Percentiles rank a stretch among this genome's conserved stretches.
phyloP scores from a whole-genome alignment of 2,888 invertebrate species.

The Pollenia angustigena region DNA sequence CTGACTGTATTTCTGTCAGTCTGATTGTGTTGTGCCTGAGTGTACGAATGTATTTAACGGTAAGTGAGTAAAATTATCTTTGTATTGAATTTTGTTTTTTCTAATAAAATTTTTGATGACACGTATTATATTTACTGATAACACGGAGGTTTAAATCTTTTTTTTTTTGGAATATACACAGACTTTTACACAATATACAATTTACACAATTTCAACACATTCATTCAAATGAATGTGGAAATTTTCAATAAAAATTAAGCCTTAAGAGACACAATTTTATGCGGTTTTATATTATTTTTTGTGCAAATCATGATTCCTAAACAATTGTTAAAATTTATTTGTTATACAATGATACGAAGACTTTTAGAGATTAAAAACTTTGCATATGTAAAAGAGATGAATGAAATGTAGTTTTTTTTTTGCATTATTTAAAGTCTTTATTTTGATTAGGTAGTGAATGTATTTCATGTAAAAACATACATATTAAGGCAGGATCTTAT shows the following conservation, averaged over 20 bases:
- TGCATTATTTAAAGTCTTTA: no score
- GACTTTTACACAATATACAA: no score
- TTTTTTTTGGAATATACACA: constrained; percentile 2
- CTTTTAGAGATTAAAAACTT: no score
- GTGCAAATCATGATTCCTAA: not conserved
- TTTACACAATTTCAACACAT: not conserved
- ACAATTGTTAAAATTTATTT: constrained; percentile 4
- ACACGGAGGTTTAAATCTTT: constrained; percentile 36
- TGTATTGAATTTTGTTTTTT: constrained; percentile 38
- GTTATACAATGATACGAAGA: not conserved
- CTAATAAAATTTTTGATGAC: constrained; percentile 56
- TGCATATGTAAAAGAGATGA: no score
- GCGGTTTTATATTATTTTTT: not conserved
- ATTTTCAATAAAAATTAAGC: not conserved
- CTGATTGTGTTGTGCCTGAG: no score
- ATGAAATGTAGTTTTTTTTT: no score
- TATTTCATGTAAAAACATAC: no score
- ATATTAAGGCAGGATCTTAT: no score
- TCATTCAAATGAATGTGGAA: not conserved
- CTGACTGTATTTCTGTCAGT: not conserved
- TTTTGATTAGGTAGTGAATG: no score
- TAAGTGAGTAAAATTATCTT: constrained; percentile 12
- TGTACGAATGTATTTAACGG: constrained; percentile 1
- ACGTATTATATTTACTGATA: constrained; percentile 54
- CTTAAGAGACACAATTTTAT: not conserved